Conservation (phyloP, 2,888 invertebrate species). For the Timema cristinae region DNA sequence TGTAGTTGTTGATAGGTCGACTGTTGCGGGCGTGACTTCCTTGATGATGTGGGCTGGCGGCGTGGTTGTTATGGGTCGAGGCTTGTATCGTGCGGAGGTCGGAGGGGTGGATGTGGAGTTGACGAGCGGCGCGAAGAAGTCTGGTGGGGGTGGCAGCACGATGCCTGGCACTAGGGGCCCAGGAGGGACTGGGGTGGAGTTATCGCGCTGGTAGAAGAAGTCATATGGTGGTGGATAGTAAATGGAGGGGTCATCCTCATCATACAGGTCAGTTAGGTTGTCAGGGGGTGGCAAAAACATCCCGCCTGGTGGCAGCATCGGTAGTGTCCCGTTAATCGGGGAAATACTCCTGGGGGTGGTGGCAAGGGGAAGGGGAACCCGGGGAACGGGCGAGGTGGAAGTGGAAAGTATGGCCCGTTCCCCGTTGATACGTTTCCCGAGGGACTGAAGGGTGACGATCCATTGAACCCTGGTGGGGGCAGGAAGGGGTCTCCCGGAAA, state of each 20-base stretch:
- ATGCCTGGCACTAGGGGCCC: slow-evolving; percentile 87
- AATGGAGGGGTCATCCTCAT: slow-evolving; percentile 87
- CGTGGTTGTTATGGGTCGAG: slow-evolving; percentile 28
- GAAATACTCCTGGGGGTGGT: slow-evolving; percentile 27
- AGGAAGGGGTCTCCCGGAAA: slow-evolving; percentile 38
- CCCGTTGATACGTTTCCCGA: slow-evolving; percentile 59
- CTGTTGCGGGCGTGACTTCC: background rate
- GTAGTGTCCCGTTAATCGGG: slow-evolving; percentile 37
- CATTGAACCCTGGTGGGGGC: slow-evolving; percentile 47
- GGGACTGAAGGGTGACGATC: slow-evolving; percentile 50
- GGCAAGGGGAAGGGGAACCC: slow-evolving; percentile 73
- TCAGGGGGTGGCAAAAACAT: slow-evolving; percentile 51
- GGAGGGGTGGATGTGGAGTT: slow-evolving; percentile 42
- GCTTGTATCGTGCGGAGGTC: slow-evolving; percentile 37
- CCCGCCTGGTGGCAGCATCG: slow-evolving; percentile 59
- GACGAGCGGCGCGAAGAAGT: slow-evolving; percentile 75
- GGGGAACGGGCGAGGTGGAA: slow-evolving; percentile 47
- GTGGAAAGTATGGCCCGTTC: slow-evolving; percentile 59
- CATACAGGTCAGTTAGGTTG: slow-evolving; percentile 71
- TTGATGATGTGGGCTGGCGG: slow-evolving; percentile 20
- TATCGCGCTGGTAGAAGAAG: slow-evolving; percentile 76
- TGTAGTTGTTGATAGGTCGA: too few species aligned
- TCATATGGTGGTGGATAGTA: slow-evolving; percentile 91
- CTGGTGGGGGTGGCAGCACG: slow-evolving; percentile 80
- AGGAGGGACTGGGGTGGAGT: slow-evolving; percentile 69